These are phyloP conservation scores for Pampus argenteus DNA, from an alignment of 2,797 vertebrate genomes.

Conservation along the genomic window DNA sequence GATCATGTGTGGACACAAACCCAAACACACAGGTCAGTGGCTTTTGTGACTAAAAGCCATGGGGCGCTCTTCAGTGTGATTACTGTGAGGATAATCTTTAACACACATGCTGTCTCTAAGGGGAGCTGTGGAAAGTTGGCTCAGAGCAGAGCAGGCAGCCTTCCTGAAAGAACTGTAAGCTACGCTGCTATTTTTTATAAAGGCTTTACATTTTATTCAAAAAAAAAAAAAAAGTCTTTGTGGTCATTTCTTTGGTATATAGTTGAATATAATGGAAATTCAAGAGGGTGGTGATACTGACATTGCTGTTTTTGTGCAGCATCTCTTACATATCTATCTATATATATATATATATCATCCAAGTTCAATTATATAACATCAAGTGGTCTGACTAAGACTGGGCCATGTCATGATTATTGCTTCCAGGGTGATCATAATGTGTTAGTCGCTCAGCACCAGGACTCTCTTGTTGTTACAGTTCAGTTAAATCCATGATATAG, in stretches of 20 bases:
- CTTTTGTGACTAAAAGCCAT: conserved; percentile 69
- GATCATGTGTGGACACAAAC: conserved; percentile 60
- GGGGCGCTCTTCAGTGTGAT: conserved; percentile 62
- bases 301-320: conserved; percentile 15
- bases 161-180: conserved; percentile 73
- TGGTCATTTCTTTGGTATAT: conserved; percentile 27
- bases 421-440: conserved; percentile 55
- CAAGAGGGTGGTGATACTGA: background rate
- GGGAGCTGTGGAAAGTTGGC: conserved; percentile 82
- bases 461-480: conserved; percentile 69
- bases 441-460: conserved; percentile 42
- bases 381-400: conserved; percentile 6
- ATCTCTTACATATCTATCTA: background rate
- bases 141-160: conserved; percentile 47
- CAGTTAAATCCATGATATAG: conserved; percentile 63
- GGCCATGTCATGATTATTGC: conserved; percentile 28
- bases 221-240: conserved; percentile 46
- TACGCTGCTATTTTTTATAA: conserved; percentile 74
- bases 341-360: conserved; percentile 17
- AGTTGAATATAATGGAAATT: conserved; percentile 21
- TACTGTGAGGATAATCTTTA: conserved; percentile 79
- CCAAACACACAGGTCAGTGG: conserved; percentile 66
- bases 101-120: conserved; percentile 80
- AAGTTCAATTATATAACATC: conserved; percentile 12
- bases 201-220: conserved; percentile 55